Base-by-base conservation (phyloP, 2,113 vertebrate genomes). In the Oncorhynchus clarkii region DNA sequence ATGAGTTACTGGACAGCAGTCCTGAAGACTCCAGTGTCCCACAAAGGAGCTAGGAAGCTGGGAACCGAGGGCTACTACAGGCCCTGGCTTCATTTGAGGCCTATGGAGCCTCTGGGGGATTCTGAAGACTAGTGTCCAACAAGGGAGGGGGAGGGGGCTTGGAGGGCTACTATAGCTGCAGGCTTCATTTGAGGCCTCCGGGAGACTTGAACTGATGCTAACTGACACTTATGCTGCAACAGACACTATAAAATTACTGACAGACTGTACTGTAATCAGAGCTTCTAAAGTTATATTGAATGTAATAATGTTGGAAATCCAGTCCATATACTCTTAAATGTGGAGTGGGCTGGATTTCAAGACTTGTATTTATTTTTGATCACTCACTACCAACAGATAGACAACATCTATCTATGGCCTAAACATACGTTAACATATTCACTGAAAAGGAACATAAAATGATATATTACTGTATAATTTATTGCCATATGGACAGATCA, bases 1-100 rank as follows among this genome's bases (percentile, higher is more conserved):
- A 95, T 2, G 94, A 95, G 87, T 81, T 94, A 77, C 87, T 93
- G 73, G 92, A 94, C 75, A 87, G 85, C 59, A 79, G 65, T 74
- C 80, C 87, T 62, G 93, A 93, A 20, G 87, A 91, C 31, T 59
- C 84, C 3, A 29, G 34, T 0, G 60, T 77, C 69, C 86, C 90
- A 7, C 88, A 86, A 78, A 72, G 70, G 68, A 85, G 89, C 84
- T 92, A 90, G 77, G 67, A 45, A 45, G 2, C 2, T 45, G 39
- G 9, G 39, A 9, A 45, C 2, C 9, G 9, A 45, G 39, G 9
- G 39, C 8, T 45, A 45, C 8, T 45, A 45, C 9, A 45, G 39
- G 9, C 9, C 39, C 39, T 45, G 39, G 39, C 39, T 45, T 45
- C 8, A 45, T 45, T 45, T 45, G 39, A 45, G 9, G 9, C 9